Percentiles rank a stretch among this genome's conserved stretches.
These are phyloP conservation scores for Escarpia spicata DNA, from an alignment of 2,888 invertebrate genomes.

Conservation along the genomic window DNA sequence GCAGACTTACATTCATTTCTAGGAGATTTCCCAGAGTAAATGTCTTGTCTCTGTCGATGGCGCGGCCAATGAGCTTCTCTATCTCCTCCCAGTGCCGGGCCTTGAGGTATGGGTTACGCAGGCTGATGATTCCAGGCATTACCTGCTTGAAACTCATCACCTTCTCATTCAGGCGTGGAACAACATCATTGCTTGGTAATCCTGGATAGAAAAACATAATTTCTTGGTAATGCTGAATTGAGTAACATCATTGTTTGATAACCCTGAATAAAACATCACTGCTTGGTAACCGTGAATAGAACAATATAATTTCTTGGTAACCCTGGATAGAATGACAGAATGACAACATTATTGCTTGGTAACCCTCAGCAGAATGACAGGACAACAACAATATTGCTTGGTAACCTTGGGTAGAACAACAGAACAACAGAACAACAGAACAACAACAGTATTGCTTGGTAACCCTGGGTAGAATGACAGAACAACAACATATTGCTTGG, in stretches of 20 bases:
- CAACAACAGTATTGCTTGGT: constrained; percentile 63
- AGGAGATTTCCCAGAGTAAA: constrained; percentile 63
- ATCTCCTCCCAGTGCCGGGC: constrained; percentile 64
- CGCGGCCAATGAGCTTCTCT: constrained; percentile 59
- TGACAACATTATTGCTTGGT: background rate
- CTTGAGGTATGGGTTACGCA: constrained; percentile 62
- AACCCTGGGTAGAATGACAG: constrained; percentile 49
- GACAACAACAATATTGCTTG: background rate
- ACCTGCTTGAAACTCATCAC: constrained; percentile 64
- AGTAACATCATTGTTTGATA: background rate
- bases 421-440: background rate
- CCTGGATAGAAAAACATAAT: constrained; percentile 45
- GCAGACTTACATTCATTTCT: constrained; percentile 61
- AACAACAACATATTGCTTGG: background rate
- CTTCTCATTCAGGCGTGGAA: constrained; percentile 62
- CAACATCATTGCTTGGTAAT: constrained; percentile 63
- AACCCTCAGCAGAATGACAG: background rate
- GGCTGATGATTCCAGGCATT: constrained; percentile 64
- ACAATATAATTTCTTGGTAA: background rate
- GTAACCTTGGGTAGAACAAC: background rate
- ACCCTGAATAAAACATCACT: background rate
- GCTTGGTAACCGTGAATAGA: background rate
- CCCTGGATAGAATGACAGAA: background rate
- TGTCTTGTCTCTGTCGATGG: constrained; percentile 59
- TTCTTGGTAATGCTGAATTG: too few species aligned